These are phyloP conservation scores for Laupala kohalensis DNA, from an alignment of 1,140 invertebrate genomes.

Conservation along the genomic window DNA sequence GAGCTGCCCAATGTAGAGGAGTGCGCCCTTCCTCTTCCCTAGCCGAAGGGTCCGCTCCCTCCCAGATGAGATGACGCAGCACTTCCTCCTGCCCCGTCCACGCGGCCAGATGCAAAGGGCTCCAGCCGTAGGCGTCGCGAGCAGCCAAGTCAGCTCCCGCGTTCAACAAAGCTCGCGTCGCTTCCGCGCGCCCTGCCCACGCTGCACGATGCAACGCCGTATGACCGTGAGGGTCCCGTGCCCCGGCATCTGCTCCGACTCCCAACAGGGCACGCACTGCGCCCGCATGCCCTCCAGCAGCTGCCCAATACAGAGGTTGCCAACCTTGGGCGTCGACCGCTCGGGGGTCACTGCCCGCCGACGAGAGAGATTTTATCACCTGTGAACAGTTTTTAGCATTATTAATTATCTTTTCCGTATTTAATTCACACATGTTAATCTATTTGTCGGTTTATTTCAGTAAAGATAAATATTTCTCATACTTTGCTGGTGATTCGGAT, in stretches of 20 bases:
- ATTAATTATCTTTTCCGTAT: too few relatives aligned
- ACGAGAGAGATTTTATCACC: neutral
- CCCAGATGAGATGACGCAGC: neutral
- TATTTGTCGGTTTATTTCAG: too few relatives aligned
- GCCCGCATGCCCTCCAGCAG: neutral
- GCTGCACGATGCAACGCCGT: neutral
- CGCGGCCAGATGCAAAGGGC: neutral
- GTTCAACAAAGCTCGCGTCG: neutral
- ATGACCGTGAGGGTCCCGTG: neutral
- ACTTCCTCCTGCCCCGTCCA: neutral
- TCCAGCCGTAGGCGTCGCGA: neutral
- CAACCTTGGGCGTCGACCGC: neutral
- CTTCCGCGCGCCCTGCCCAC: neutral
- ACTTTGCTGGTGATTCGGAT: too few relatives aligned
- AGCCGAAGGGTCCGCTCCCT: neutral
- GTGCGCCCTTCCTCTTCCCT: neutral
- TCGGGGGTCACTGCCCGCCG: neutral
- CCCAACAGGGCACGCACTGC: neutral
- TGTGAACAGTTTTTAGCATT: too few relatives aligned
- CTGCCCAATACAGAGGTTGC: neutral
- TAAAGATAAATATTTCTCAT: too few relatives aligned
- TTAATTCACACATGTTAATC: too few relatives aligned
- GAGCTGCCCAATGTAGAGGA: neutral
- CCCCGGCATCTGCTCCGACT: neutral
- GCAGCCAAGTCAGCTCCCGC: neutral